phyloP scores from a whole-genome alignment of 2,113 vertebrate species.

The Hucho hucho region DNA sequence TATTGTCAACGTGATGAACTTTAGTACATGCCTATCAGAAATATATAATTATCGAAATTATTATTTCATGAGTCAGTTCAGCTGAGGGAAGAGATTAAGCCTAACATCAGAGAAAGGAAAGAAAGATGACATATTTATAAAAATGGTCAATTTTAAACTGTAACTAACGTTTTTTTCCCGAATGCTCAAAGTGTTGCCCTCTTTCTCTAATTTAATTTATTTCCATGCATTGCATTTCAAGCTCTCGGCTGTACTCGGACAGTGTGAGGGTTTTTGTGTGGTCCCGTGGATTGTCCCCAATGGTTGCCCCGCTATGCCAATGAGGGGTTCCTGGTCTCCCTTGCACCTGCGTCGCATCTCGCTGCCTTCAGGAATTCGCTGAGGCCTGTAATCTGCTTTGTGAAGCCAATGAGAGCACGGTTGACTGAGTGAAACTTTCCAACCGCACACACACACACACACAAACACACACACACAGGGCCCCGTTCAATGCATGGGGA shows the following conservation, averaged over 20 bases:
- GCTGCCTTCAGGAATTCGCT: constrained; percentile 92
- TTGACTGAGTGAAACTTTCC: constrained; percentile 87
- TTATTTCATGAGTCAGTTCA: too few species aligned
- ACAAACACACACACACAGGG: constrained; percentile 15
- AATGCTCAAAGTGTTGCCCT: neutral
- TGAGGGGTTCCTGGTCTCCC: constrained; percentile 76
- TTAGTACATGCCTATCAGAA: too few species aligned
- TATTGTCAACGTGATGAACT: too few species aligned
- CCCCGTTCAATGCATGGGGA: constrained; percentile 78
- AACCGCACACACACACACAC: constrained; percentile 60
- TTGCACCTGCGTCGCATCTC: constrained; percentile 86
- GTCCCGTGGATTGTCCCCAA: constrained; percentile 73
- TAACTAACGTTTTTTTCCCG: too few species aligned
- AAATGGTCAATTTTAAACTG: too few species aligned
- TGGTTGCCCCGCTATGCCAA: constrained; percentile 62
- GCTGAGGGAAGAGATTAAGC: too few species aligned
- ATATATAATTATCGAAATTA: too few species aligned
- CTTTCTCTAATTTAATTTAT: neutral
- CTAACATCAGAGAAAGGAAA: too few species aligned
- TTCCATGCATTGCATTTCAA: neutral
- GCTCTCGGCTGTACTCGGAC: neutral
- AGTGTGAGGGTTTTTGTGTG: constrained; percentile 78
- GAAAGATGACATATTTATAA: too few species aligned
- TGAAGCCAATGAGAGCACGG: constrained; percentile 88
- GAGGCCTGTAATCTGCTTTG: constrained; percentile 94